Evolutionary conservation across 2,888 invertebrate species (phyloP), one percentile per base, ranked within the genome.

Genomic region (Laspeyria flexula): DNA sequence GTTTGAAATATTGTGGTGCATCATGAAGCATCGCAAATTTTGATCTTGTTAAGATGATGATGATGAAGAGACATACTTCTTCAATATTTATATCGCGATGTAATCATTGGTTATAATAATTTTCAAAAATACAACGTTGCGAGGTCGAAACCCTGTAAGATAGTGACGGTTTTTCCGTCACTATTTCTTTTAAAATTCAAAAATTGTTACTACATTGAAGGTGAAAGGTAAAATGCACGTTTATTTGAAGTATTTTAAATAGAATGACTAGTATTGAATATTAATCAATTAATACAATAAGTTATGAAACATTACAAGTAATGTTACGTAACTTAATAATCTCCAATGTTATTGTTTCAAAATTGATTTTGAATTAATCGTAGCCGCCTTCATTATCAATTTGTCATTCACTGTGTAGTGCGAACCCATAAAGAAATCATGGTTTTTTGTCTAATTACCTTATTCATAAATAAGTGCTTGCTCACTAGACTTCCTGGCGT

Each of bases 191-290:
- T 5, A 37, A 29, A 42, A 7, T 39, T 29, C 34, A 7, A 37
- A 40, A 9, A 47, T 35, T 29, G 35, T 54, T 42, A 55, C 29
- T 31, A 12, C n/a, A 33, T 5, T 42, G 35, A 55, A 55, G 35
- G 52, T 61, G 50, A 51, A 61, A 67, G 64, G 71, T 67, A 67
- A 61, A 47, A 51, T 47, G 54, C 53, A 52, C 52, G 50, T 43
- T 39, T 41, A 37, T 9, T 53, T 31, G 40, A 39, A 43, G n/a
- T 37, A 38, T 33, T 47, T 10, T 25, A 53, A 27, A 13, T 34
- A 21, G 5, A 2, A 21, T 21, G n/a, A n/a, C n/a, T n/a, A n/a
- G n/a, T n/a, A n/a, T n/a, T n/a, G n/a, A n/a, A n/a, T n/a, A n/a
- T n/a, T n/a, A n/a, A n/a, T n/a, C n/a, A n/a, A n/a, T n/a, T n/a